phyloP scores from a whole-genome alignment of 2,888 invertebrate genomes.

The Andricus quercusramuli region DNA sequence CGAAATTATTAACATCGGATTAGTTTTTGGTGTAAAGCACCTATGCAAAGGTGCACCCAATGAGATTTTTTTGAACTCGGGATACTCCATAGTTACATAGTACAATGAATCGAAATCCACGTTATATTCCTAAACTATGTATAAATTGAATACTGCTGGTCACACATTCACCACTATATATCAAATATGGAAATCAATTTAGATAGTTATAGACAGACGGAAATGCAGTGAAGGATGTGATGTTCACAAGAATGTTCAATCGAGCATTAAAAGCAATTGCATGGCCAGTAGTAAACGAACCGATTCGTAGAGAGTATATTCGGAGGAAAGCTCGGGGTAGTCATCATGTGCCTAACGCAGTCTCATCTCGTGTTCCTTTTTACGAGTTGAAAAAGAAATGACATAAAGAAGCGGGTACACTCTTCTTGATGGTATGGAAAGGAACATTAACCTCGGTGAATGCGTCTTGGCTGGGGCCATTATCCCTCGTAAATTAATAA shows the following conservation, averaged over 20 bases:
- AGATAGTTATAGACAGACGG: background rate
- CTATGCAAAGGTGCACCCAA: no score
- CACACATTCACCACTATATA: background rate
- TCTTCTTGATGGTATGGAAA: background rate
- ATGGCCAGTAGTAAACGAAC: background rate
- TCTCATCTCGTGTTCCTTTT: background rate
- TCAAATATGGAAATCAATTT: background rate
- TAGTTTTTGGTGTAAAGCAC: no score
- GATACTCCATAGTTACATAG: no score
- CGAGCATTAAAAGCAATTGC: no score
- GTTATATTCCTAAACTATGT: no score
- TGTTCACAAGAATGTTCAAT: no score
- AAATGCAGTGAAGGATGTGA: no score
- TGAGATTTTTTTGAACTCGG: no score
- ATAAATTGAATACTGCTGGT: no score
- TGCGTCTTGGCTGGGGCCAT: conserved; percentile 56
- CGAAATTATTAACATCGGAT: no score
- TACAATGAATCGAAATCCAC: no score
- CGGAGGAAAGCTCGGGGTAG: background rate
- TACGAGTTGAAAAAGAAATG: conserved; percentile 11
- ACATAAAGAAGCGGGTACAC: conserved; percentile 5
- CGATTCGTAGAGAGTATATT: background rate
- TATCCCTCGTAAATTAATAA: conserved; percentile 73
- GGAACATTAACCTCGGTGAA: conserved; percentile 37
- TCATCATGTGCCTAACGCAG: conserved; percentile 2